Conservation (phyloP, 2,888 invertebrate genomes). For the Hydraecia micacea region DNA sequence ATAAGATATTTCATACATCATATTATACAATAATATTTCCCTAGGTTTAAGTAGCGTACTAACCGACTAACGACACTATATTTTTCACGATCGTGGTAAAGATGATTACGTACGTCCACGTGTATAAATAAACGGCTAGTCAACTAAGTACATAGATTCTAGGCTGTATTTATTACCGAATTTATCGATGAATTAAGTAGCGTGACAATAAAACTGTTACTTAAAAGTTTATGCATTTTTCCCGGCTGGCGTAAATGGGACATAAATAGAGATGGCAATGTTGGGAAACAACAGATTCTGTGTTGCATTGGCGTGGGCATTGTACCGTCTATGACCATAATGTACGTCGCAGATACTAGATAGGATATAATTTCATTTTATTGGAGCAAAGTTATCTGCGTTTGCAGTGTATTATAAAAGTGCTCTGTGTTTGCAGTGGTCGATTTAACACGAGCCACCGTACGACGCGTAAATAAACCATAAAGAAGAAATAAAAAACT, state of each 20-base stretch:
- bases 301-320: slow-evolving; percentile 45
- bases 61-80: not conserved
- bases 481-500: not conserved
- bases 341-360: slow-evolving; percentile 1
- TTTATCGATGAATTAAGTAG: slow-evolving; percentile 26
- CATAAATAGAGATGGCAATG: slow-evolving; percentile 43
- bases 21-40: not conserved
- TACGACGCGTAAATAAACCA: not conserved
- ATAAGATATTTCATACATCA: slow-evolving; percentile 4
- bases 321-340: slow-evolving; percentile 11
- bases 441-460: not conserved
- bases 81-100: not conserved
- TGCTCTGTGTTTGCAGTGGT: not conserved
- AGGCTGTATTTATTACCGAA: slow-evolving; percentile 4
- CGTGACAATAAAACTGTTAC: slow-evolving; percentile 8
- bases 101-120: slow-evolving; percentile 6
- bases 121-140: slow-evolving; percentile 7
- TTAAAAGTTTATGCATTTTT: slow-evolving; percentile 25
- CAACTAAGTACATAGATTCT: slow-evolving; percentile 2
- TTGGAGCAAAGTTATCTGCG: slow-evolving; percentile 15
- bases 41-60: not conserved
- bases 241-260: slow-evolving; percentile 27
- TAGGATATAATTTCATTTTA: slow-evolving; percentile 26
- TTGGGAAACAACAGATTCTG: slow-evolving; percentile 24
- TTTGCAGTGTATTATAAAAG: not conserved